Base-by-base conservation (phyloP, 1,140 invertebrate genomes). In the Caenorhabditis latens region DNA sequence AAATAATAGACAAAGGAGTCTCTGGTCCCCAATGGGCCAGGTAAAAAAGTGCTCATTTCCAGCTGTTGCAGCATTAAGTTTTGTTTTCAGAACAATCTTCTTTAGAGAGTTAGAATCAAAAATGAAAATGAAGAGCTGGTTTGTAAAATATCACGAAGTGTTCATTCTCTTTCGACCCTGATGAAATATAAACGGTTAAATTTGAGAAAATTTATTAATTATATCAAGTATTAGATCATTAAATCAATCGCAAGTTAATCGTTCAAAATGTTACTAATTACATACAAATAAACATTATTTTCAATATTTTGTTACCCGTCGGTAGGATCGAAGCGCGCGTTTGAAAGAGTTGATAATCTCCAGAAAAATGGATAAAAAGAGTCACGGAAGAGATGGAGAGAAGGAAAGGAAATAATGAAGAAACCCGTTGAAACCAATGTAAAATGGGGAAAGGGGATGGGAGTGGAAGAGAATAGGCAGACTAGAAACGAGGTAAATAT, bases 321-420 rank as follows among this genome's bases (percentile, higher is more conserved):
- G 43, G 46, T 79, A 79, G 40, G n/a, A 79, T 48, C 71, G 65
- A 71, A 71, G 71, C 71, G 71, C 71, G 71, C 40, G 13, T 79
- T 79, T 79, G 71, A 79, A 79, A 79, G 46, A 79, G 50, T 79
- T 79, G 46, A 79, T 79, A 79, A 79, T 79, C 46, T 79, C 71
- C 71, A 79, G 43, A 24, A 50, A 50, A 43, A 50, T 24, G 40
- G 40, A 79, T 53, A 50, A 32, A n/a, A 21, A 16, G 71, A 79
- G 71, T 79, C 71, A 79, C 71, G 71, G 71, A 79, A 79, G 71
- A 79, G 71, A 79, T 79, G 71, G 71, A 24, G 46, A 50, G 14
- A 46, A 46, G 11, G 21, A 50, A 42, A 50, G 19, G n/a, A 79
- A 50, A 50, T 11, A 50, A 79, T 8, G 67, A 71, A n/a, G 67